Evolutionary conservation across 2,888 invertebrate genomes (phyloP).

Genomic region (Erynnis tages): DNA sequence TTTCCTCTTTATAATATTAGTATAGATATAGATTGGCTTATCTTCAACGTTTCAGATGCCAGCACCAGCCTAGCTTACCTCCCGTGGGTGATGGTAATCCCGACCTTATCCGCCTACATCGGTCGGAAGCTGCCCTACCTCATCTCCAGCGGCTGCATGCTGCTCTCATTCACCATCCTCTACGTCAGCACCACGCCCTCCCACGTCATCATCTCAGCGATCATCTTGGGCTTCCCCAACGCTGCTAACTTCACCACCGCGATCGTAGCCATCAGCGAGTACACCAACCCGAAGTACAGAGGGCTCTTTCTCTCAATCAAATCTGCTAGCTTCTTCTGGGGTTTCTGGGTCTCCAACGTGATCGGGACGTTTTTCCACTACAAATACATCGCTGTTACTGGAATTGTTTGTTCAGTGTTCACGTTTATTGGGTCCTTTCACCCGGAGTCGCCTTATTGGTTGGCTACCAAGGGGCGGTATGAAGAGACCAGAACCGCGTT

Average conservation of each 20-base stretch:
- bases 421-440: conserved; percentile 37
- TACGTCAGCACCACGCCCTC: conserved; percentile 37
- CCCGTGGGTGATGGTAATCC: conserved; percentile 44
- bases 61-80: conserved; percentile 41
- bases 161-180: conserved; percentile 35
- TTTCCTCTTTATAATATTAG: too few relatives aligned
- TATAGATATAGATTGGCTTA: too few relatives aligned
- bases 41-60: conserved; percentile 46
- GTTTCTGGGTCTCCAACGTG: conserved; percentile 42
- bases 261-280: conserved; percentile 38
- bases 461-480: conserved; percentile 50
- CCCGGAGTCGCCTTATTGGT: conserved; percentile 55
- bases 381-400: conserved; percentile 38
- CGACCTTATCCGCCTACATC: conserved; percentile 35
- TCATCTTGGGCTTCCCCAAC: conserved; percentile 40
- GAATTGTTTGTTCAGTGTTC: conserved; percentile 37
- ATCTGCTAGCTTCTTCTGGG: conserved; percentile 41
- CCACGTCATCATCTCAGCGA: conserved; percentile 41
- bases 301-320: neutral
- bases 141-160: conserved; percentile 34
- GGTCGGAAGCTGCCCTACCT: conserved; percentile 42
- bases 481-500: conserved; percentile 47
- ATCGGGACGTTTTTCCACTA: conserved; percentile 41
- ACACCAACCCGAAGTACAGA: conserved; percentile 36
- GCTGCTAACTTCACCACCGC: conserved; percentile 37